Evolutionary conservation across 2,113 vertebrate genomes (phyloP).

Genomic region (Eleginops maclovinus): DNA sequence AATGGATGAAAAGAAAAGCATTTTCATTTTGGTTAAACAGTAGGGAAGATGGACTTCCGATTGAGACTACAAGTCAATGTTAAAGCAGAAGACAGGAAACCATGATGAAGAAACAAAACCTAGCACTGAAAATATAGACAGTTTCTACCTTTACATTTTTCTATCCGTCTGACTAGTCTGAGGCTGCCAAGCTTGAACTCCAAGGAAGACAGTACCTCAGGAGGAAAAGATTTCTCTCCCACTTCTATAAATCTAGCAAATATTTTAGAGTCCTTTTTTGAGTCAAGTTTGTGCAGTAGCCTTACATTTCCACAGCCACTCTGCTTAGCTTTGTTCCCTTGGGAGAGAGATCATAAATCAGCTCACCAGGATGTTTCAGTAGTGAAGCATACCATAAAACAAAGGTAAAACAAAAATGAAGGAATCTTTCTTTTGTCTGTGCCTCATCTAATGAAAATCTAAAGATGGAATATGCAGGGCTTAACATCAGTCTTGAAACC

Average conservation of each 20-base stretch:
- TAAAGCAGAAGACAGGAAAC: constrained; percentile 1
- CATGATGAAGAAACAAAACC: constrained; percentile 12
- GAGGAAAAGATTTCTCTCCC: constrained; percentile 44
- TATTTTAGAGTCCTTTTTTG: no score
- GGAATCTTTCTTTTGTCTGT: constrained; percentile 44
- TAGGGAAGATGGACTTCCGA: constrained; percentile 14
- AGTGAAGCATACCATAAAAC: constrained; percentile 75
- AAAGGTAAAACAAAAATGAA: constrained; percentile 43
- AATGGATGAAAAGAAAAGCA: neutral
- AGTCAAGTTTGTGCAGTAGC: constrained; percentile 56
- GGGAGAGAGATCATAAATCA: constrained; percentile 73
- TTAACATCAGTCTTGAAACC: constrained; percentile 50
- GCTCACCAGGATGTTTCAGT: constrained; percentile 70
- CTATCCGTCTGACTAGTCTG: constrained; percentile 18
- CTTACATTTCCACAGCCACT: constrained; percentile 67
- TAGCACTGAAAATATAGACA: constrained; percentile 19
- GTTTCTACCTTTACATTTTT: constrained; percentile 17
- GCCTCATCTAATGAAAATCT: constrained; percentile 36
- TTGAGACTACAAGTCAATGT: neutral
- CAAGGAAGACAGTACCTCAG: constrained; percentile 22
- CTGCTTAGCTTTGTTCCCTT: constrained; percentile 43
- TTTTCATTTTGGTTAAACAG: constrained; percentile 1
- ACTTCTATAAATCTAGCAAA: constrained; percentile 70
- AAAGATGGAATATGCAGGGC: constrained; percentile 47
- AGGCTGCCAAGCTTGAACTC: constrained; percentile 45